Conservation (phyloP, 2,113 vertebrate genomes). For the Ascaphus truei region DNA sequence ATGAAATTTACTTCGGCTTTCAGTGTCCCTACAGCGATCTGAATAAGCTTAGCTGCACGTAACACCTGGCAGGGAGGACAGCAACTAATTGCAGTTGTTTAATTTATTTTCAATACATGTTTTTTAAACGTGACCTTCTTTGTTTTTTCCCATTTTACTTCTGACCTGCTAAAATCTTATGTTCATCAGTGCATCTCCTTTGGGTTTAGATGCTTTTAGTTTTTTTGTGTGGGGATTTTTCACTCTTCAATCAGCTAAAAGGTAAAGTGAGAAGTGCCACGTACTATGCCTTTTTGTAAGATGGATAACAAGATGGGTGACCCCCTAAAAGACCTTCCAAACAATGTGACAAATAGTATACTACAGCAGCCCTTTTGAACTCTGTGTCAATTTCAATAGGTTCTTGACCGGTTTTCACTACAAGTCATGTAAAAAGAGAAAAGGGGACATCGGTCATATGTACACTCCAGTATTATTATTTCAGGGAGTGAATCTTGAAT, state of each 20-base stretch:
- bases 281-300: not conserved
- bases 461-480: too few species aligned
- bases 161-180: not conserved
- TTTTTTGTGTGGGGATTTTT: not conserved
- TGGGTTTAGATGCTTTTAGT: not conserved
- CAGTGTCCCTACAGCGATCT: not conserved
- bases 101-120: not conserved
- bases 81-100: too few species aligned
- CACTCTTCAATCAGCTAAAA: not conserved
- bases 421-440: too few species aligned
- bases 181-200: not conserved
- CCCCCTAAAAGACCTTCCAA: too few species aligned
- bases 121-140: not conserved
- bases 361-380: too few species aligned
- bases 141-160: conserved; percentile 16
- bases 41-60: not conserved
- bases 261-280: not conserved
- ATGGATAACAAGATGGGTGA: too few species aligned
- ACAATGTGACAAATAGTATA: too few species aligned
- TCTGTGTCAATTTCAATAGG: too few species aligned
- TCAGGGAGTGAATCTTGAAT: too few species aligned
- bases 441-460: too few species aligned
- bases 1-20: not conserved
- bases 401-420: too few species aligned
- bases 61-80: not conserved